These are phyloP conservation scores for Eurytoma adleriae DNA, from an alignment of 2,888 invertebrate species.

Conservation along the genomic window DNA sequence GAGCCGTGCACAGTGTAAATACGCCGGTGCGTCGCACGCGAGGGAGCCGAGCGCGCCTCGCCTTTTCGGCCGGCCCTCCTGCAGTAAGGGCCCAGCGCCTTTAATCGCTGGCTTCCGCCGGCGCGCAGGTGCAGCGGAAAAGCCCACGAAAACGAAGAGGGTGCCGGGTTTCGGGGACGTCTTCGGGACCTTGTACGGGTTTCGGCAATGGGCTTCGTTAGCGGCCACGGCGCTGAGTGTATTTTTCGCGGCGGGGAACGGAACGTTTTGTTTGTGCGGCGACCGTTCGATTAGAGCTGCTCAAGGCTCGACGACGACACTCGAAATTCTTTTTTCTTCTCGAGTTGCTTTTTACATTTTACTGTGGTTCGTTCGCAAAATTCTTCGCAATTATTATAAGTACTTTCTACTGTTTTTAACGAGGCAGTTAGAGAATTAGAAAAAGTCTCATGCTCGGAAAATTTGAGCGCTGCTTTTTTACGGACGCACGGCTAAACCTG, in stretches of 20 bases:
- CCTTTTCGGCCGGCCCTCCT: constrained; percentile 45
- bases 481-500: no score
- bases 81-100: neutral
- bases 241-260: neutral
- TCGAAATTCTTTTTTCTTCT: no score
- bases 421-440: no score
- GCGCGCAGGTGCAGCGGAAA: constrained; percentile 1
- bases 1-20: neutral
- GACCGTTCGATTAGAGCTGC: neutral
- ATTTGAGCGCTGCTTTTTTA: no score
- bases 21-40: neutral
- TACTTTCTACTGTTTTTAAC: neutral
- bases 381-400: no score
- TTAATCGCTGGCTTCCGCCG: constrained; percentile 56
- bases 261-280: neutral
- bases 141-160: constrained; percentile 15
- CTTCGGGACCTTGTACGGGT: constrained; percentile 3
- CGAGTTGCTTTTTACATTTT: no score
- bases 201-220: constrained; percentile 39
- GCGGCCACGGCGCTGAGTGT: neutral
- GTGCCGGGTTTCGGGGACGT: constrained; percentile 17
- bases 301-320: neutral
- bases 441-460: no score
- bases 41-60: neutral
- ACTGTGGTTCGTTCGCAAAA: no score